Base-by-base conservation (phyloP, 2,888 invertebrate genomes). In the Stenodera caucasica region DNA sequence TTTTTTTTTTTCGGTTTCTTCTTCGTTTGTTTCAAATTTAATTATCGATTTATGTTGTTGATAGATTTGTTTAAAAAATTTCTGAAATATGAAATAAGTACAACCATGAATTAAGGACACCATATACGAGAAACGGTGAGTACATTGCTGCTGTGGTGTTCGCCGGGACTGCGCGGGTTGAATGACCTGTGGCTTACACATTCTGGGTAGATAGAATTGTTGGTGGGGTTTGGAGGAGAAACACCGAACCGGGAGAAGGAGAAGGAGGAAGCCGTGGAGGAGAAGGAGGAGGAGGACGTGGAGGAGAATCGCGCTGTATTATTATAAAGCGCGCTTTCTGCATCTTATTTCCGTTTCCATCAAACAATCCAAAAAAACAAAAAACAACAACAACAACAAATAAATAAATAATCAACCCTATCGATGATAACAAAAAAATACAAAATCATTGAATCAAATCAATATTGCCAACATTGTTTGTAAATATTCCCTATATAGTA, bases 121-220 rank as follows among this genome's bases (percentile, higher is more conserved):
- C 69, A 68, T 72, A 70, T 73, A 74, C 72, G 73, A 72, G 73
- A 74, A 77, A 76, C 75, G 73, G 75, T 72, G 74, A 69, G 70
- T 71, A 71, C 72, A 72, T 74, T 74, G 76, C 73, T 72, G 75
- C 73, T 76, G 76, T 40, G 14, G 40, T 75, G 75, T 72, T 75
- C 70, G 78, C 78, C 78, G 78, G 79, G 79, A 79, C 79, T 77
- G 76, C 75, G 77, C 77, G 79, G 76, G 80, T 78, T 80, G 80
- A 80, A 80, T 79, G 80, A 80, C 80, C 80, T 79, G 78, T 75
- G 75, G 78, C 76, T 75, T 74, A 75, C 74, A 72, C 74, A 73
- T 72, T 71, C 68, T 40, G 40, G 65, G 49, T 49, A 51, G 40
- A 40, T 40, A 40, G 18, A 18, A 9, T 40, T 7, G 40, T 18